Evolutionary conservation across 2,888 invertebrate species (phyloP).

Genomic region (Busseola fusca): DNA sequence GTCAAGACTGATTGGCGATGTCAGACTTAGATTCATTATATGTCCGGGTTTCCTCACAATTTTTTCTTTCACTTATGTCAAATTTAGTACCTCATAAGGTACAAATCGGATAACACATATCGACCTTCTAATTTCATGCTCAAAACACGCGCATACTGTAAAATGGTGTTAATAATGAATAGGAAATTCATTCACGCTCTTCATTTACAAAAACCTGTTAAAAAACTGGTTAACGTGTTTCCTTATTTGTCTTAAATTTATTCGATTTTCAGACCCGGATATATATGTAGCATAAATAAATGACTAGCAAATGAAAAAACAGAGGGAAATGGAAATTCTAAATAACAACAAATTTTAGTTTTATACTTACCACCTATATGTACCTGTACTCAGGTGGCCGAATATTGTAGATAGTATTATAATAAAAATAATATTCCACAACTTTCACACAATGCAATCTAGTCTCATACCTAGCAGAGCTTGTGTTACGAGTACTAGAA

Average conservation of each 20-base stretch:
- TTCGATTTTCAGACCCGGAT: background rate
- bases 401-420: too few relatives aligned
- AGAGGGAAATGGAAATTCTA: background rate
- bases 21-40: background rate
- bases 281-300: background rate
- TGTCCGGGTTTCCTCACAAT: background rate
- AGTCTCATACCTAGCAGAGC: too few relatives aligned
- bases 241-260: conserved; percentile 35
- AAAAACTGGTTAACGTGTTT: conserved; percentile 27
- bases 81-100: conserved; percentile 6
- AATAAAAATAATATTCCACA: too few relatives aligned
- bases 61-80: background rate
- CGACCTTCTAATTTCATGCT: conserved; percentile 44
- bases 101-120: conserved; percentile 7
- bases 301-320: background rate
- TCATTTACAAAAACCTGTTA: conserved; percentile 31
- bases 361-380: too few relatives aligned
- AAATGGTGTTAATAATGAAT: conserved; percentile 40
- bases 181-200: conserved; percentile 40
- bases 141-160: conserved; percentile 15
- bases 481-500: too few relatives aligned
- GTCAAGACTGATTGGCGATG: background rate
- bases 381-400: too few relatives aligned
- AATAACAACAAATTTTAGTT: conserved; percentile 1
- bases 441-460: too few relatives aligned